Evolutionary conservation across 2,888 invertebrate genomes (phyloP).

Genomic region (Lasioglossum leucozonium): DNA sequence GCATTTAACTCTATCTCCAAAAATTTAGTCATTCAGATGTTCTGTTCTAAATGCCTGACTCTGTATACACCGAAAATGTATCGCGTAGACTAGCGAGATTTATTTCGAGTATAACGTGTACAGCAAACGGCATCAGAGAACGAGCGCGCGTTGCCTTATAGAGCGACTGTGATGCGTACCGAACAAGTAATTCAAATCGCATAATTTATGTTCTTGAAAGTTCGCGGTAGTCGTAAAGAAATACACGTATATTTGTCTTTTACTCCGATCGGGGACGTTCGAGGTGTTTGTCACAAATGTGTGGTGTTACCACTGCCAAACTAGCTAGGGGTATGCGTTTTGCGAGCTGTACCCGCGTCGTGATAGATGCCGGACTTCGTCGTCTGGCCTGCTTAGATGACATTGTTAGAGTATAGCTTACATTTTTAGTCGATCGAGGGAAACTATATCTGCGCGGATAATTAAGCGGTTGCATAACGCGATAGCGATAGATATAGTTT

Average conservation of each 20-base stretch:
- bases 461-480: background rate
- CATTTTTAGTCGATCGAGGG: constrained; percentile 8
- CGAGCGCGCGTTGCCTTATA: constrained; percentile 1
- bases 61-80: constrained; percentile 23
- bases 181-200: background rate
- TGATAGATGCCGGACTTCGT: constrained; percentile 48
- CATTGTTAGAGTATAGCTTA: constrained; percentile 53
- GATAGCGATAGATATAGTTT: constrained; percentile 33
- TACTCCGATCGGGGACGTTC: background rate
- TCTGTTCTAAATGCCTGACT: too few relatives aligned
- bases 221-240: background rate
- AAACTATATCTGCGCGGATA: background rate
- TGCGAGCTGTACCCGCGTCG: constrained; percentile 45
- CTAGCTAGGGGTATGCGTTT: constrained; percentile 19
- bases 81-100: constrained; percentile 6
- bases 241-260: background rate
- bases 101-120: constrained; percentile 27
- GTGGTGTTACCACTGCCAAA: constrained; percentile 65
- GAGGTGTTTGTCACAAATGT: constrained; percentile 21
- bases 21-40: too few relatives aligned
- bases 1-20: too few relatives aligned
- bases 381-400: constrained; percentile 1
- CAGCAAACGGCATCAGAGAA: constrained; percentile 22
- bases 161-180: background rate
- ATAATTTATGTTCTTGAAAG: background rate